Conservation (phyloP, 2,113 vertebrate species). For the Callospermophilus lateralis region DNA sequence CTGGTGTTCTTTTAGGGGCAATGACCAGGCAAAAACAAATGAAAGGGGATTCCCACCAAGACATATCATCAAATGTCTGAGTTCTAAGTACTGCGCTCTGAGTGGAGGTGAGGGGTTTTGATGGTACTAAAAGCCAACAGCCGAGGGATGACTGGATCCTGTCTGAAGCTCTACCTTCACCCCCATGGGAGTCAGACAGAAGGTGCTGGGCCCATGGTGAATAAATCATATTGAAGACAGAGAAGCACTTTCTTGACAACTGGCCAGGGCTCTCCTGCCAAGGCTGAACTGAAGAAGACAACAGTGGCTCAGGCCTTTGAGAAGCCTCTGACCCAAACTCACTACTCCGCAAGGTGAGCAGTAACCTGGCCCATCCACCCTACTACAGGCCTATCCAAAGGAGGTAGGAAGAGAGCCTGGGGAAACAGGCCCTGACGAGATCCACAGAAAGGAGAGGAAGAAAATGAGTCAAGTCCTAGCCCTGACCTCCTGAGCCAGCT, state of each 20-base stretch:
- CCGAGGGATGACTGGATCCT: not conserved
- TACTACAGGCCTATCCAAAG: not conserved
- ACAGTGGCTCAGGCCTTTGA: not conserved
- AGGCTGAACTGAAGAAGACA: not conserved
- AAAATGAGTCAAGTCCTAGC: not conserved
- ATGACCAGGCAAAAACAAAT: not conserved
- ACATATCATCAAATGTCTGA: not conserved
- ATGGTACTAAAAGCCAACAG: not conserved
- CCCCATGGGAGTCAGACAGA: not conserved
- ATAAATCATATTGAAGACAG: not conserved
- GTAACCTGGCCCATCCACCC: not conserved
- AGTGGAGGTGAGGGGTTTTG: not conserved
- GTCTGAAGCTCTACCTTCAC: not conserved
- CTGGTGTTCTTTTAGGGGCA: not conserved
- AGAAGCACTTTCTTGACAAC: not conserved
- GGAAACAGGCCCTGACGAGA: not conserved
- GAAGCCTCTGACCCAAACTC: not conserved
- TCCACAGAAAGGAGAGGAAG: not conserved
- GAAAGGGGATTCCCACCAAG: not conserved
- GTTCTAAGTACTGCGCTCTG: not conserved
- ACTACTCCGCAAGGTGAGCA: not conserved
- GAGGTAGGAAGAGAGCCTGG: not conserved
- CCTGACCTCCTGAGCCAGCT: constrained; percentile 35
- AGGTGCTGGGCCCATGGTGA: not conserved
- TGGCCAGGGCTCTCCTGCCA: not conserved